A percentile compares a stretch with the other conserved stretches of the same genome.
Conservation (phyloP, 1,140 invertebrate genomes). For the Listronotus bonariensis region DNA sequence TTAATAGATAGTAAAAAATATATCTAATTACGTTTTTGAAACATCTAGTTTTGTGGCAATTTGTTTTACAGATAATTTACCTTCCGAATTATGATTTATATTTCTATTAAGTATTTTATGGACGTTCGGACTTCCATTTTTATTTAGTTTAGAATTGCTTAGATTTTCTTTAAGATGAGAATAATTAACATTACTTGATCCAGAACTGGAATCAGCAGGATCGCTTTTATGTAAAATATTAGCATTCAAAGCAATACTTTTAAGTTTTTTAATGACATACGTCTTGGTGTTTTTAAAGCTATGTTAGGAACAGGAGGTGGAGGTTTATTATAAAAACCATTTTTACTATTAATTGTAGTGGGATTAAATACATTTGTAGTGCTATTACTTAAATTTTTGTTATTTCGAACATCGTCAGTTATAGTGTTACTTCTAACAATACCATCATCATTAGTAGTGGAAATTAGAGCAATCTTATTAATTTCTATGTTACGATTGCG, state of each 20-base stretch:
- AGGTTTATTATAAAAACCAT: background rate
- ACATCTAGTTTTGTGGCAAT: conserved; percentile 45
- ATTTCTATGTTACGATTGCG: conserved; percentile 59
- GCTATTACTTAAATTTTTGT: conserved; percentile 1
- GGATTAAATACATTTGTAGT: background rate
- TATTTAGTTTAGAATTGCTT: background rate
- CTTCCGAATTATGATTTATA: background rate
- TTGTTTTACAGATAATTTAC: conserved; percentile 46
- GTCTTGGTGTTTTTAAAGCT: conserved; percentile 4
- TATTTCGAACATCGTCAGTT: conserved; percentile 19
- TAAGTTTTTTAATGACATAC: conserved; percentile 55
- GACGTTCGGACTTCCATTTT: background rate
- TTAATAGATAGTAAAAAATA: too few relatives aligned
- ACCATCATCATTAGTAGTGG: conserved; percentile 70
- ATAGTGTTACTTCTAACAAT: conserved; percentile 59
- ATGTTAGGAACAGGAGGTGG: background rate
- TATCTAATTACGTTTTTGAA: conserved; percentile 1
- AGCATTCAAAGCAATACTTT: conserved; percentile 57
- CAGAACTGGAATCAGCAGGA: background rate
- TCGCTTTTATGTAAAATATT: conserved; percentile 18
- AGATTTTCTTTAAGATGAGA: conserved; percentile 40
- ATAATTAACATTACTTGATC: conserved; percentile 27
- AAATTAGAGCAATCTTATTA: conserved; percentile 67
- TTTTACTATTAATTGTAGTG: background rate
- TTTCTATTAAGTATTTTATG: background rate